Evolutionary conservation across 2,797 vertebrate genomes (phyloP).

Genomic region (Anguilla megastoma): DNA sequence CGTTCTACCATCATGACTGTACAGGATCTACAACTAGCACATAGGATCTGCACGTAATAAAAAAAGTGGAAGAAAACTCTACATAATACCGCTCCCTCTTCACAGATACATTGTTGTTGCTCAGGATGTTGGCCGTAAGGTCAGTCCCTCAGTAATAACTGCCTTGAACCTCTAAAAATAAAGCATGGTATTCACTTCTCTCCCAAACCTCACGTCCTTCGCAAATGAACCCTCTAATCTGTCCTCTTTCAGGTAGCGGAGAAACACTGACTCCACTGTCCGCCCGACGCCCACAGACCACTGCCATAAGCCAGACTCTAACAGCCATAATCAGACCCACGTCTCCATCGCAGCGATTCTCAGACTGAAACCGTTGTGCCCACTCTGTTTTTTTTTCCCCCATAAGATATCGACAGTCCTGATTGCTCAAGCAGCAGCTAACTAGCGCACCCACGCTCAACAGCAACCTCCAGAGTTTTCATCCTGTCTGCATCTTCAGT

Average conservation of each 20-base stretch:
- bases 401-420: neutral
- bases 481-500: neutral
- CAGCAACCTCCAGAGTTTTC: neutral
- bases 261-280: neutral
- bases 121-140: no score
- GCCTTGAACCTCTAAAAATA: neutral
- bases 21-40: no score
- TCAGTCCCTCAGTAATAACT: no score
- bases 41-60: no score
- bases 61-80: no score
- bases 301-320: neutral
- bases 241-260: neutral
- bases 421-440: neutral
- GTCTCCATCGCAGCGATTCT: neutral
- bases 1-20: no score
- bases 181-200: neutral
- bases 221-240: neutral
- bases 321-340: neutral
- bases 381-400: neutral
- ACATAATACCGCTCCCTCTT: no score
- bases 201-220: neutral
- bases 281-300: neutral
- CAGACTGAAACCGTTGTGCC: neutral
- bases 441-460: neutral
- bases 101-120: no score